Conservation (phyloP, 2,888 invertebrate species). For the Parelbella ahira region DNA sequence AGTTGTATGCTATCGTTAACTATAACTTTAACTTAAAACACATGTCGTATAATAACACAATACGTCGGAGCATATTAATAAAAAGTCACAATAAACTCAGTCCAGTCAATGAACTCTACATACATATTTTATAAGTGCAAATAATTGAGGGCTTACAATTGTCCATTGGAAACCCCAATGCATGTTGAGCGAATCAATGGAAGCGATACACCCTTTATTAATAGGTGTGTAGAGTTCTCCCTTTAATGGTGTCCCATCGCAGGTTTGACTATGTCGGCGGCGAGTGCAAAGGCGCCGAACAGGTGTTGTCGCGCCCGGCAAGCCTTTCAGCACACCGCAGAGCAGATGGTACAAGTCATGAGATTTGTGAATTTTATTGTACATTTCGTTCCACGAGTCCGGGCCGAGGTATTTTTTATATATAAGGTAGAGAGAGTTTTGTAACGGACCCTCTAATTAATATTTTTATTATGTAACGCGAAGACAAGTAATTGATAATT, state of each 20-base stretch:
- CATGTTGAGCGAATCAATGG: slow-evolving; percentile 19
- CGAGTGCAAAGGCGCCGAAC: slow-evolving; percentile 67
- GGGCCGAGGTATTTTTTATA: too few species aligned
- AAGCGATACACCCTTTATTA: slow-evolving; percentile 21
- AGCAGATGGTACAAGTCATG: neutral
- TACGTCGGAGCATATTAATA: too few species aligned
- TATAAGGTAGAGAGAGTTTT: too few species aligned
- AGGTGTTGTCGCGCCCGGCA: slow-evolving; percentile 65
- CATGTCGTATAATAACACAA: too few species aligned
- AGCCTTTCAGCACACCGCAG: slow-evolving; percentile 27
- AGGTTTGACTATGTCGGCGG: slow-evolving; percentile 68
- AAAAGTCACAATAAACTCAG: too few species aligned
- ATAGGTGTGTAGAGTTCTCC: slow-evolving; percentile 24
- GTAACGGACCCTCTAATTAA: too few species aligned
- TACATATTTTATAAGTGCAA: neutral
- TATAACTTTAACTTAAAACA: too few species aligned
- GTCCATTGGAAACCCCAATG: slow-evolving; percentile 11
- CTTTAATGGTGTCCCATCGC: slow-evolving; percentile 25
- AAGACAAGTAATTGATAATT: too few species aligned
- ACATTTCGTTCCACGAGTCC: too few species aligned
- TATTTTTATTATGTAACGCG: too few species aligned
- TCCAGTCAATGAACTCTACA: neutral
- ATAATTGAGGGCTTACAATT: slow-evolving; percentile 3
- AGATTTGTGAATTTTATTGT: neutral
- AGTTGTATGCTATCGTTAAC: too few species aligned